phyloP scores from a whole-genome alignment of 2,888 invertebrate species.

The Abrostola tripartita region DNA sequence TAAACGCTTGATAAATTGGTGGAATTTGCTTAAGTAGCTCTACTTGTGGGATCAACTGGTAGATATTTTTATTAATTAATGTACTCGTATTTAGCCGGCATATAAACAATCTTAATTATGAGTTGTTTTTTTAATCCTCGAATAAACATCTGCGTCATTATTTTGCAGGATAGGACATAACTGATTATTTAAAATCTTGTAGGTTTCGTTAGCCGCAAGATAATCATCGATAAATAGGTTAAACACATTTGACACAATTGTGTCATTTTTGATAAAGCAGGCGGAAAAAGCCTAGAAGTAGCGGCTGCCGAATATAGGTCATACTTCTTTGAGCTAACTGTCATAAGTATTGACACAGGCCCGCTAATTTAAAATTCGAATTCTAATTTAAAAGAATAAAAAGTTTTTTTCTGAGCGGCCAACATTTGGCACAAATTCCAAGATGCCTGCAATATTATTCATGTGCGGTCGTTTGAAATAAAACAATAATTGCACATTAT shows the following conservation, averaged over 20 bases:
- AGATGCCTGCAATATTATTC: conserved; percentile 22
- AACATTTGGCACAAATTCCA: conserved; percentile 43
- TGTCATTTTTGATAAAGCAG: no score
- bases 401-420: conserved; percentile 7
- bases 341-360: no score
- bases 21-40: conserved; percentile 13
- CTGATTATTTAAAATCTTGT: no score
- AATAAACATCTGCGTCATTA: no score
- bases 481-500: conserved; percentile 54
- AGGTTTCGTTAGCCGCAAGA: no score
- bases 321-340: no score
- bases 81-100: neutral
- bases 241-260: no score
- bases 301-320: no score
- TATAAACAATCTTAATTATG: neutral
- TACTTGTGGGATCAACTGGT: conserved; percentile 1
- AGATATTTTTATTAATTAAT: neutral
- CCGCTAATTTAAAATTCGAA: no score
- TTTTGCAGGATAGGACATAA: no score
- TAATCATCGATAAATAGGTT: no score
- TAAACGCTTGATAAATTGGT: conserved; percentile 40
- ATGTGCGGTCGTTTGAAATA: conserved; percentile 41
- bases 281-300: no score
- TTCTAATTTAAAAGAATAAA: neutral
- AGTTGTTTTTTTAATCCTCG: neutral